These are phyloP conservation scores for Leucophenga maculata DNA, from an alignment of 2,888 invertebrate species.

Conservation along the genomic window DNA sequence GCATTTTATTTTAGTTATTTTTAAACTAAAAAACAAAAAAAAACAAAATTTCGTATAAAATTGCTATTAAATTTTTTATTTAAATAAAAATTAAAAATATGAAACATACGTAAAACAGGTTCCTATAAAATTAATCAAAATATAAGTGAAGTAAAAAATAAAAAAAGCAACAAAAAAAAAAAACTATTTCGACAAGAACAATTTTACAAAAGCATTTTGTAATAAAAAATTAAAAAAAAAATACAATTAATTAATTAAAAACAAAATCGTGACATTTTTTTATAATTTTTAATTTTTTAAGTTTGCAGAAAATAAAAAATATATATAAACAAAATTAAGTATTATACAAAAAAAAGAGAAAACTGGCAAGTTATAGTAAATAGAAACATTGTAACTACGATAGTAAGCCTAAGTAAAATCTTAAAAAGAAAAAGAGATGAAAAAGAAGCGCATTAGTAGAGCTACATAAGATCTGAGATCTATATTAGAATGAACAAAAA, in stretches of 20 bases:
- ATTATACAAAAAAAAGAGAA: not conserved
- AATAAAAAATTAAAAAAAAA: constrained; percentile 15
- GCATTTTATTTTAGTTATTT: constrained; percentile 33
- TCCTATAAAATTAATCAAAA: constrained; percentile 72
- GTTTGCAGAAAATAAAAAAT: constrained; percentile 7
- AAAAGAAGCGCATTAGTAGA: constrained; percentile 3
- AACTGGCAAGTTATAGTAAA: not conserved
- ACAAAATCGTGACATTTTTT: too few relatives aligned
- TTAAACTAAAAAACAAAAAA: not conserved
- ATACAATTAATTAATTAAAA: not conserved
- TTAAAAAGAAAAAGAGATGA: not conserved
- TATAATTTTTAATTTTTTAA: constrained; percentile 18
- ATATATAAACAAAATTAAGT: not conserved
- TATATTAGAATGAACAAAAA: not conserved
- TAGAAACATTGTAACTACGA: not conserved
- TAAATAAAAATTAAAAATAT: constrained; percentile 29
- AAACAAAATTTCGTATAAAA: not conserved
- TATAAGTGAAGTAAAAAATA: constrained; percentile 35
- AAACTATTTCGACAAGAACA: constrained; percentile 53
- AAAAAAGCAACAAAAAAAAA: constrained; percentile 32
- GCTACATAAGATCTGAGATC: constrained; percentile 10
- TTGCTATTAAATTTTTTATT: not conserved
- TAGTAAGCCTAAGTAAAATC: not conserved
- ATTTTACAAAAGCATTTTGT: constrained; percentile 57
- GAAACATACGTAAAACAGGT: constrained; percentile 71